These are phyloP conservation scores for Incurvaria masculella DNA, from an alignment of 2,888 invertebrate genomes.

Conservation along the genomic window DNA sequence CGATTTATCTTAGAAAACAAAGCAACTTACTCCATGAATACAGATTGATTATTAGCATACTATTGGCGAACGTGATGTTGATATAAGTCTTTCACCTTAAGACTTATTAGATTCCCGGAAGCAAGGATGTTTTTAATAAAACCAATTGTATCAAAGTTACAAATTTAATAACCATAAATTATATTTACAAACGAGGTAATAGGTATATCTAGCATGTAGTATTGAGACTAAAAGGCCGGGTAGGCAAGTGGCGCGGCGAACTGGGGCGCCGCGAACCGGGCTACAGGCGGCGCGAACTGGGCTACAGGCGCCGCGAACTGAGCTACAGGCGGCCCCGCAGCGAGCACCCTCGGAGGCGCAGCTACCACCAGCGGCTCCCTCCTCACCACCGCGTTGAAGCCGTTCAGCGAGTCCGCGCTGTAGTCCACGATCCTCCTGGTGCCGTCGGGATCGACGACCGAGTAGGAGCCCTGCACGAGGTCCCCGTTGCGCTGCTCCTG, in stretches of 20 bases:
- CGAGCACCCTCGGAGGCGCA: slow-evolving; percentile 26
- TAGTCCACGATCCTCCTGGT: slow-evolving; percentile 56
- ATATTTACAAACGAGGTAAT: background rate
- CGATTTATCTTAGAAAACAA: too few relatives aligned
- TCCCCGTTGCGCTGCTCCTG: slow-evolving; percentile 56
- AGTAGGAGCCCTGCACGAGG: slow-evolving; percentile 55
- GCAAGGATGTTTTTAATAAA: too few relatives aligned
- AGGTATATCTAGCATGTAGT: slow-evolving; percentile 45
- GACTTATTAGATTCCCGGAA: too few relatives aligned
- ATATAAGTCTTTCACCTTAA: too few relatives aligned
- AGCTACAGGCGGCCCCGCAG: slow-evolving; percentile 25
- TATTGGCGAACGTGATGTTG: too few relatives aligned
- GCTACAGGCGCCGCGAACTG: slow-evolving; percentile 20
- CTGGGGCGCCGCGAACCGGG: slow-evolving; percentile 25
- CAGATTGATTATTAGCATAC: too few relatives aligned
- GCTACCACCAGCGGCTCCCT: slow-evolving; percentile 43
- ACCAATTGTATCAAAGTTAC: too few relatives aligned
- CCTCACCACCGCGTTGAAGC: slow-evolving; percentile 57
- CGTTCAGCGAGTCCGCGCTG: slow-evolving; percentile 52
- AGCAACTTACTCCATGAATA: too few relatives aligned
- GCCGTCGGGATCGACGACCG: slow-evolving; percentile 55
- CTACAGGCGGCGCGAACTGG: slow-evolving; percentile 25
- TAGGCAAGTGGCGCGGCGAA: slow-evolving; percentile 25
- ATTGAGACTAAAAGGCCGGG: slow-evolving; percentile 44
- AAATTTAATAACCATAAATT: background rate